Conservation (phyloP, 37 sponge, comb jelly and placozoan species). For the Axinella damicornis region DNA sequence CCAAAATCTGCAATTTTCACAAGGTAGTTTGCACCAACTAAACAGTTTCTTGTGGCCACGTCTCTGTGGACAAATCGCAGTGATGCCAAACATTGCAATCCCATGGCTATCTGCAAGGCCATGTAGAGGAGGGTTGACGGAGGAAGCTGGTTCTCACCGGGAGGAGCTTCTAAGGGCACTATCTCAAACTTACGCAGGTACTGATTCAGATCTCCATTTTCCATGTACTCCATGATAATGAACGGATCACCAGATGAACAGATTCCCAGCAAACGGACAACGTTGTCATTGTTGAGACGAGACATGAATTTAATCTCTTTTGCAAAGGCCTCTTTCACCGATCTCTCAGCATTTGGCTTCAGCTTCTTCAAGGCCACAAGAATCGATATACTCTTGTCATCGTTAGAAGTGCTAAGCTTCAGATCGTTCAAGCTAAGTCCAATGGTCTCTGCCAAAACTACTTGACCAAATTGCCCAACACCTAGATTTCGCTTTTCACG, state of each 20-base stretch:
- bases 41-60: constrained; percentile 85
- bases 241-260: constrained; percentile 40
- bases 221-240: constrained; percentile 89
- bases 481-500: constrained; percentile 39
- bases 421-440: constrained; percentile 62
- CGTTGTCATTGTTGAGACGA: constrained; percentile 57
- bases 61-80: constrained; percentile 80
- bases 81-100: constrained; percentile 85
- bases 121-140: constrained; percentile 58
- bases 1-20: constrained; percentile 91
- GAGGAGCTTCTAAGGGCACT: constrained; percentile 6
- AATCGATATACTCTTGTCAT: constrained; percentile 32
- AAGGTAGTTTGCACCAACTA: constrained; percentile 71
- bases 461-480: constrained; percentile 68
- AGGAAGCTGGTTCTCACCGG: constrained; percentile 10
- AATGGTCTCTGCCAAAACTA: constrained; percentile 53
- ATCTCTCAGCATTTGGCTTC: constrained; percentile 44
- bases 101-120: constrained; percentile 71
- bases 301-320: constrained; percentile 77
- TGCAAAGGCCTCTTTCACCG: constrained; percentile 31
- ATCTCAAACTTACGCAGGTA: constrained; percentile 2
- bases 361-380: constrained; percentile 74
- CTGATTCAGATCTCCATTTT: constrained; percentile 52
- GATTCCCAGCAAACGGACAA: constrained; percentile 60
- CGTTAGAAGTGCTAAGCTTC: constrained; percentile 15